Conservation (phyloP, 2,797 vertebrate genomes). For the Simalia tracyae region DNA sequence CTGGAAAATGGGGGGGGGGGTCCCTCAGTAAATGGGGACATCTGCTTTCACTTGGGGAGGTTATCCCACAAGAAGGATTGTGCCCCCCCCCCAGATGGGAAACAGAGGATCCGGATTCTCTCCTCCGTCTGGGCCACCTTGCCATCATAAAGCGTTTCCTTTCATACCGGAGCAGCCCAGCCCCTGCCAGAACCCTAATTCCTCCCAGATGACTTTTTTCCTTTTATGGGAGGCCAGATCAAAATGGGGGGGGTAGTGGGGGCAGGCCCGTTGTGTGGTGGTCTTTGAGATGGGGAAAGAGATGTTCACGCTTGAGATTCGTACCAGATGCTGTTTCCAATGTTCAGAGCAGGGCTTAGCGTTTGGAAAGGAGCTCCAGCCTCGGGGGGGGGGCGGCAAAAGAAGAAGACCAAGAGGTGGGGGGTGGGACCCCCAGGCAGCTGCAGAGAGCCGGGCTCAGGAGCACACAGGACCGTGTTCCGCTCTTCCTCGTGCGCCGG, state of each 20-base stretch:
- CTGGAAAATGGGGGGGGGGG: background rate
- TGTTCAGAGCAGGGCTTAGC: constrained; percentile 45
- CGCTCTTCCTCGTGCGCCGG: background rate
- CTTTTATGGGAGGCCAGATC: constrained; percentile 65
- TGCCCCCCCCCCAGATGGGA: constrained; percentile 12
- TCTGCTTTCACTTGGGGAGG: background rate
- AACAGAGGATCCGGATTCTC: constrained; percentile 54
- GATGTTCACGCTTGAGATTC: constrained; percentile 63
- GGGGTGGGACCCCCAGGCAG: background rate
- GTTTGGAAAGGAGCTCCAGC: constrained; percentile 59
- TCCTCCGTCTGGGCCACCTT: constrained; percentile 50
- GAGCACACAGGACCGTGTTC: background rate
- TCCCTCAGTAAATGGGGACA: background rate
- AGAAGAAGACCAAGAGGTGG: background rate
- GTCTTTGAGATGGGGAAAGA: constrained; percentile 64
- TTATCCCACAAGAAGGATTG: background rate
- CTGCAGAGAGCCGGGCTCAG: background rate
- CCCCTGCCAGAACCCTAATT: constrained; percentile 69
- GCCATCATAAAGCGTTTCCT: constrained; percentile 64
- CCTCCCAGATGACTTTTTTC: constrained; percentile 71
- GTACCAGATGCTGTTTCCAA: constrained; percentile 63
- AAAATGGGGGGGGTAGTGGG: constrained; percentile 40
- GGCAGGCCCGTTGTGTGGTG: constrained; percentile 52
- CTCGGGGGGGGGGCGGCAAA: background rate
- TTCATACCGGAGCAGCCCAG: constrained; percentile 62